Evolutionary conservation across 2,888 invertebrate species (phyloP).

Genomic region (Noctua janthina): DNA sequence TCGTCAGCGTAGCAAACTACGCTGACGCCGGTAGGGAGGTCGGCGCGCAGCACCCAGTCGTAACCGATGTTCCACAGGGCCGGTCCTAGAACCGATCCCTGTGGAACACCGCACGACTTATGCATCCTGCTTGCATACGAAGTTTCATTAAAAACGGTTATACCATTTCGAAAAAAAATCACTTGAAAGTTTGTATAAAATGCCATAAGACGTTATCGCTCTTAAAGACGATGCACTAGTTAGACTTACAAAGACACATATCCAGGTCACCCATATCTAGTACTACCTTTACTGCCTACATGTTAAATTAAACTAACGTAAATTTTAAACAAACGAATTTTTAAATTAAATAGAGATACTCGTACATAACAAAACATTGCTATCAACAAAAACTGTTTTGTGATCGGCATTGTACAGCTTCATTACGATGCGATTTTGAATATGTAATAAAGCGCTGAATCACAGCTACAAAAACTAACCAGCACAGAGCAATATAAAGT

Average conservation of each 20-base stretch:
- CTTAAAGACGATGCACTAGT: neutral
- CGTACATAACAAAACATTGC: constrained; percentile 29
- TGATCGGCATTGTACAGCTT: constrained; percentile 26
- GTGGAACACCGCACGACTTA: too few relatives aligned
- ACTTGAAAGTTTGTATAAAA: too few relatives aligned
- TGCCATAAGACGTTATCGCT: too few relatives aligned
- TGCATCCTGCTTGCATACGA: too few relatives aligned
- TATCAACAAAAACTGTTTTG: constrained; percentile 37
- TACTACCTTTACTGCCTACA: neutral
- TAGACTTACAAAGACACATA: neutral
- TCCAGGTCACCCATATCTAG: neutral
- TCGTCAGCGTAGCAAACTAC: too few relatives aligned
- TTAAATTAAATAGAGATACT: neutral
- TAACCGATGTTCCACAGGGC: too few relatives aligned
- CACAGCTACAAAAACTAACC: constrained; percentile 33
- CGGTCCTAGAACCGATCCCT: too few relatives aligned
- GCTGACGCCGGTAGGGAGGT: too few relatives aligned
- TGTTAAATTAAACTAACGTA: neutral
- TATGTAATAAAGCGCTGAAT: constrained; percentile 45
- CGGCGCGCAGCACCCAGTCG: too few relatives aligned
- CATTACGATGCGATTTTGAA: constrained; percentile 43
- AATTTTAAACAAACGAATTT: neutral
- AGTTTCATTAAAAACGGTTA: too few relatives aligned
- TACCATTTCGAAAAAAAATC: too few relatives aligned
- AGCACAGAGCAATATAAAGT: neutral